Evolutionary conservation across 53 echinoderm and acorn worm genomes (phyloP).

Genomic region (Holothuria leucospilota): DNA sequence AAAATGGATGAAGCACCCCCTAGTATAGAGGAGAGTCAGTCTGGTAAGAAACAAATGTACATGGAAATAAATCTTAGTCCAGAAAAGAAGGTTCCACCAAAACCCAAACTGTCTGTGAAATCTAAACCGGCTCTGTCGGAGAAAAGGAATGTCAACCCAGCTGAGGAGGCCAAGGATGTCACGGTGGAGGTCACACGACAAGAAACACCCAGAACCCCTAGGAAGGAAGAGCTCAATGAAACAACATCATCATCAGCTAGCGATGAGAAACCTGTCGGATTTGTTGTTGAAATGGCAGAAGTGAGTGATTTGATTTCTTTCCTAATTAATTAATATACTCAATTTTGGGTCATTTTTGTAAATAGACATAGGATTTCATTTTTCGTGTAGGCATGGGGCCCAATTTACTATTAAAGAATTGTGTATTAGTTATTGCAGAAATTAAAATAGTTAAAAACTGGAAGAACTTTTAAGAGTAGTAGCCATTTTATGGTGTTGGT

Average conservation of each 20-base stretch:
- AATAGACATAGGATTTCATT: too few species aligned
- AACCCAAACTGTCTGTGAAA: conserved; percentile 29
- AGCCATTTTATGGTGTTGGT: too few species aligned
- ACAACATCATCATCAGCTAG: background rate
- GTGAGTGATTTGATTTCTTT: conserved; percentile 58
- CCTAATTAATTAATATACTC: background rate
- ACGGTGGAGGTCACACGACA: background rate
- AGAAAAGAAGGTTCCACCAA: conserved; percentile 18
- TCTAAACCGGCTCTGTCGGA: background rate
- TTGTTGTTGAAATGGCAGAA: conserved; percentile 81
- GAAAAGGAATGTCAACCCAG: background rate
- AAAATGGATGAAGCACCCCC: too few species aligned
- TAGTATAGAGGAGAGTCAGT: background rate
- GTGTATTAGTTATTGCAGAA: too few species aligned
- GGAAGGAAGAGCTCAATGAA: conserved; percentile 6
- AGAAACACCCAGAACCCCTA: background rate
- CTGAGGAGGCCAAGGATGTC: background rate
- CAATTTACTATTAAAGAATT: too few species aligned
- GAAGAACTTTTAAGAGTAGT: too few species aligned
- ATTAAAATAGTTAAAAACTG: too few species aligned
- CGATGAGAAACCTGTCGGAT: conserved; percentile 75
- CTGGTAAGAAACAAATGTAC: conserved; percentile 25
- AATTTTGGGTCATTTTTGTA: background rate
- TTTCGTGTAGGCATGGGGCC: too few species aligned
- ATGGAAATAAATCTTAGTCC: conserved; percentile 44